A percentile compares a stretch with the other conserved stretches of the same genome.
Conservation (phyloP, 2,888 invertebrate genomes). For the Cephus sareptanus region DNA sequence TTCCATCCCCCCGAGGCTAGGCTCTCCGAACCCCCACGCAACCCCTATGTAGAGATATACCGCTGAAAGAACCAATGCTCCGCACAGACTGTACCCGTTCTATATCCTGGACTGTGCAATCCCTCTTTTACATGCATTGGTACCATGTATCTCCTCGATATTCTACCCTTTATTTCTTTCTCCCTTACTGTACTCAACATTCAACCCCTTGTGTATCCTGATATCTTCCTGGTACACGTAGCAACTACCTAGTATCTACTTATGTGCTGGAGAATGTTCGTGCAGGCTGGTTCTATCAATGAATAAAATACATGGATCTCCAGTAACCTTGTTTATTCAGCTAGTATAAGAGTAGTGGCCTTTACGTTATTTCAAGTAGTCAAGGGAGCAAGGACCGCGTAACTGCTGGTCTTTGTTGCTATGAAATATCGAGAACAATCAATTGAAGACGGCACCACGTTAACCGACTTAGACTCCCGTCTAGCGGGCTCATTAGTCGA, state of each 20-base stretch:
- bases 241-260: not conserved
- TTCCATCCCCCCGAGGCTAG: not conserved
- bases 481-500: slow-evolving; percentile 2
- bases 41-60: not conserved
- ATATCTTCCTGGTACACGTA: not conserved
- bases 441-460: not conserved
- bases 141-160: not conserved
- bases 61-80: not conserved
- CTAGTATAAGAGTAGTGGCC: not conserved
- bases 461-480: not conserved
- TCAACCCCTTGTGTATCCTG: not conserved
- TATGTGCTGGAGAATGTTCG: not conserved
- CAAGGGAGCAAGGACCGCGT: not conserved
- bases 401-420: not conserved
- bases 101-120: not conserved
- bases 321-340: not conserved
- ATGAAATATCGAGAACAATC: not conserved
- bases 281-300: not conserved
- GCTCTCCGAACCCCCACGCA: not conserved
- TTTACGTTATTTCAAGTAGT: not conserved
- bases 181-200: not conserved
- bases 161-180: not conserved
- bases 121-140: not conserved
- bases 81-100: not conserved
- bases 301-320: not conserved